Evolutionary conservation across 2,888 invertebrate genomes (phyloP), one percentile per base, ranked within the genome.

Genomic region (Meteorus cinctellus): DNA sequence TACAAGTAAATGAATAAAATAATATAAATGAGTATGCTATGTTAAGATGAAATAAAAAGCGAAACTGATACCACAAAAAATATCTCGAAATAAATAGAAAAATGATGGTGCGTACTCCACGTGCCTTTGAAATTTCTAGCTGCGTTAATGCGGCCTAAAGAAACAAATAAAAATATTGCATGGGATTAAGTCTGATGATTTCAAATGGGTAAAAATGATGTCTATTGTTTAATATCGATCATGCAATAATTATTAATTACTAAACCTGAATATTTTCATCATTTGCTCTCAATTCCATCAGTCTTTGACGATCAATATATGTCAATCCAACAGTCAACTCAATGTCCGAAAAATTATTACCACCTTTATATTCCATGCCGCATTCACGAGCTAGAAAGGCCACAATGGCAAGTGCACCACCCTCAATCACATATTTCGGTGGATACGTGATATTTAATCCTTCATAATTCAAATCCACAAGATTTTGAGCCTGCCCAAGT

Each of bases 361-460:
- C 59, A 4, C 48, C 48, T 24, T 34, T 67, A 86, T 92, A 93
- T 67, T 91, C 90, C 74, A 92, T 84, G 78, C 92, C 92, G 81
- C 91, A 89, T 84, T 88, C 88, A 71, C 85, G 85, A 6, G 87
- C 87, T 80, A 88, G 77, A 84, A 87, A 89, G 72, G 86, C 86
- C 75, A 89, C 76, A 2, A 96, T 93, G 77, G 92, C 91, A 84
- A 91, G 91, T 36, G 93, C 92, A 68, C 94, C 94, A 80, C 91
- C 90, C 68, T 86, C 84, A 59, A 92, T 89, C 78, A 95, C 90
- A 78, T 93, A 92, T 83, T 88, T 79, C 12, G 94, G 92, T 76
- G 96, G 96, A 90, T 93, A 94, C 70, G 89, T 87, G 87, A 95
- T 92, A 63, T 91, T 90, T 72, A 92, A 91, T 78, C 89, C 89